Conservation (phyloP, 1,140 invertebrate genomes). For the Leptopilina clavipes region DNA sequence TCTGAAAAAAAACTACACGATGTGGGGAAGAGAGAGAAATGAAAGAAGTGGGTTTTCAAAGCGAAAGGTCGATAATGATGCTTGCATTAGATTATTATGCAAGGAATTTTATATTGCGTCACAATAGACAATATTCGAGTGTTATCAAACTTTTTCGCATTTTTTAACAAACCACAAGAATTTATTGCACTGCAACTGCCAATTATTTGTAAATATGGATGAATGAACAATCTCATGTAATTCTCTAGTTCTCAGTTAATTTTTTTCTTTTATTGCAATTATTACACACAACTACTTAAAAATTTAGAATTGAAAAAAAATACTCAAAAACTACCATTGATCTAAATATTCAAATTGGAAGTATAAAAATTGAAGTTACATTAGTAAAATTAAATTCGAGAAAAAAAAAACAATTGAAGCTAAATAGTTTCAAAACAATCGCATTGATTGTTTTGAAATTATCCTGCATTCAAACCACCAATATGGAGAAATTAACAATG, state of each 20-base stretch:
- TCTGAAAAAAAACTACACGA: slow-evolving; percentile 4
- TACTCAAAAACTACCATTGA: too few species aligned
- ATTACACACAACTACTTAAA: background rate
- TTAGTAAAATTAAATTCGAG: too few species aligned
- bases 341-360: too few species aligned
- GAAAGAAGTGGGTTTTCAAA: slow-evolving; percentile 9
- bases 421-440: too few species aligned
- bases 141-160: slow-evolving; percentile 31
- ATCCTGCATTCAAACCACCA: too few species aligned
- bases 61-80: slow-evolving; percentile 27
- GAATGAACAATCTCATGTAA: slow-evolving; percentile 8
- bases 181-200: slow-evolving; percentile 13
- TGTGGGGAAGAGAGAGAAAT: slow-evolving; percentile 16
- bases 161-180: slow-evolving; percentile 14
- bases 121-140: slow-evolving; percentile 26
- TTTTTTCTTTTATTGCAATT: background rate
- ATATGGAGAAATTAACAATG: too few species aligned
- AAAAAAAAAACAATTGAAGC: too few species aligned
- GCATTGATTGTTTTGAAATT: too few species aligned
- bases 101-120: slow-evolving; percentile 9
- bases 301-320: background rate
- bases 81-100: slow-evolving; percentile 33
- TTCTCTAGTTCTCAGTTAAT: background rate
- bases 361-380: too few species aligned
- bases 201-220: slow-evolving; percentile 25